These are phyloP conservation scores for Zaprionus gabonicus DNA, from an alignment of 1,140 invertebrate genomes.

Conservation along the genomic window DNA sequence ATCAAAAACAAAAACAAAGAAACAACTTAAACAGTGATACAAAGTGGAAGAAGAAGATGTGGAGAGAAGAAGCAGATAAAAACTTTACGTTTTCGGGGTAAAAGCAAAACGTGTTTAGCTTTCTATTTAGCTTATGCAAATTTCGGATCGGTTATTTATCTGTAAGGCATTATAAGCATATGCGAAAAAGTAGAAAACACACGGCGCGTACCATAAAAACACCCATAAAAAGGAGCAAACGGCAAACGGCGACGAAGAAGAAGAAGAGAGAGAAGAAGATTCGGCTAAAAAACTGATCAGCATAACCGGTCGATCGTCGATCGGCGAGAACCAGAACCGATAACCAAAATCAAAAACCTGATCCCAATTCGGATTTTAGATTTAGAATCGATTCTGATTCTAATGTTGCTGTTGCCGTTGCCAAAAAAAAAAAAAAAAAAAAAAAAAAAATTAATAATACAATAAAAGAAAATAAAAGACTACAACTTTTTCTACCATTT, in stretches of 20 bases:
- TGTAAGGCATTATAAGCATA: slow-evolving; percentile 62
- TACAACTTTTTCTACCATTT: slow-evolving; percentile 17
- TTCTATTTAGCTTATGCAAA: slow-evolving; percentile 82
- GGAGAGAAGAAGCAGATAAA: slow-evolving; percentile 33
- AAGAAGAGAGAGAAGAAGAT: slow-evolving; percentile 8
- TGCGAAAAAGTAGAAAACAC: slow-evolving; percentile 53
- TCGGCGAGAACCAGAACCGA: slow-evolving; percentile 50
- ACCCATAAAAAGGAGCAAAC: slow-evolving; percentile 73
- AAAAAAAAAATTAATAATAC: background rate
- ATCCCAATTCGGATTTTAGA: slow-evolving; percentile 43
- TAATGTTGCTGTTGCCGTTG: slow-evolving; percentile 32
- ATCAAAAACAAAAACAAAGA: background rate
- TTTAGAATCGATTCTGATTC: slow-evolving; percentile 33
- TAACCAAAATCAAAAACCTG: slow-evolving; percentile 44
- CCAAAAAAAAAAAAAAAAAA: slow-evolving; percentile 14
- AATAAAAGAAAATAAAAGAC: background rate
- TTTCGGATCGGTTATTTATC: slow-evolving; percentile 73
- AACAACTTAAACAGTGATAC: slow-evolving; percentile 16
- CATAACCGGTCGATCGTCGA: slow-evolving; percentile 72
- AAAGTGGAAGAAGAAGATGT: slow-evolving; percentile 18
- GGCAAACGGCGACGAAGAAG: background rate
- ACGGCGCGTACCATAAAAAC: slow-evolving; percentile 61
- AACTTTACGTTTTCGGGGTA: slow-evolving; percentile 72
- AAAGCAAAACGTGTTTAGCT: slow-evolving; percentile 81
- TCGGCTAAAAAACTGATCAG: slow-evolving; percentile 52